Percentiles rank a stretch among this genome's conserved stretches.
These are phyloP conservation scores for Ceuthmochares aereus DNA, from an alignment of 2,113 vertebrate species.

Conservation along the genomic window DNA sequence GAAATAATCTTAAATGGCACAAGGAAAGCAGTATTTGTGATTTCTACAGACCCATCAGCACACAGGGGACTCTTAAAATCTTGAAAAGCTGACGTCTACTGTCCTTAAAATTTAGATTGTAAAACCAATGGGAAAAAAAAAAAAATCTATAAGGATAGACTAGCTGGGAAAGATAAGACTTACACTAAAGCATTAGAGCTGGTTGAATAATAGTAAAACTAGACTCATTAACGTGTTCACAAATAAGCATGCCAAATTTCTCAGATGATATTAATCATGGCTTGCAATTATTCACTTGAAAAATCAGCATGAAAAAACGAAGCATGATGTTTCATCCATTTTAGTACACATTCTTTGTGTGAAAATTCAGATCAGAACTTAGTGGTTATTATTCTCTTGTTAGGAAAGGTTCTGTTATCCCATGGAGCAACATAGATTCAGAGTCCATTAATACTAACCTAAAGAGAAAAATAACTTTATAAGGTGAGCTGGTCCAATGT, in stretches of 20 bases:
- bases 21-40: neutral
- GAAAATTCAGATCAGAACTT: conserved; percentile 13
- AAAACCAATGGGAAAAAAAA: neutral
- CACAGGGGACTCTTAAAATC: neutral
- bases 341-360: conserved; percentile 4
- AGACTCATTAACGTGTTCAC: conserved; percentile 12
- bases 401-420: neutral
- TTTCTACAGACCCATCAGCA: neutral
- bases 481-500: neutral
- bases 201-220: conserved; percentile 21
- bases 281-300: conserved; percentile 54
- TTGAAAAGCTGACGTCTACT: neutral
- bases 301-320: conserved; percentile 52
- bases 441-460: neutral
- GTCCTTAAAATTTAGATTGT: neutral
- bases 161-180: neutral
- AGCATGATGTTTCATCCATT: conserved; percentile 25
- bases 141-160: neutral
- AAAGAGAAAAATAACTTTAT: neutral
- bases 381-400: neutral
- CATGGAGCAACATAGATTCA: neutral
- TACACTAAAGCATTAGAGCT: neutral
- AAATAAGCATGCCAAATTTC: conserved; percentile 45
- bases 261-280: conserved; percentile 49
- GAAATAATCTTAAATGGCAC: neutral